These are phyloP conservation scores for Gastracanthus pulcherrimus DNA, from an alignment of 2,888 invertebrate species.

Conservation along the genomic window DNA sequence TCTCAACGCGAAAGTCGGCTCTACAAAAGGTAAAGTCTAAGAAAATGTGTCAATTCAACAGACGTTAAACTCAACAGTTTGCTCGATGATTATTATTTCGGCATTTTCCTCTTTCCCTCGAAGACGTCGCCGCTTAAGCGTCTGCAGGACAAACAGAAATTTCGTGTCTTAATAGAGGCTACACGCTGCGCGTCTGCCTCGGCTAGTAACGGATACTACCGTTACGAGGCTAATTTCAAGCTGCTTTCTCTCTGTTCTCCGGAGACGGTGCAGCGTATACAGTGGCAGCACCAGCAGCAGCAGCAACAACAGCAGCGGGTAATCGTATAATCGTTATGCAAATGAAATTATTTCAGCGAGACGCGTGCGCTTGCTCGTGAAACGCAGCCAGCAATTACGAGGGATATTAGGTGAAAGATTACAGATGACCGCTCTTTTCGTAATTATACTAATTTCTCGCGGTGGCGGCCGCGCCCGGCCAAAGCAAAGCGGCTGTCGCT, in stretches of 20 bases:
- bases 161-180: constrained; percentile 34
- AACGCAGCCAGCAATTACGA: constrained; percentile 45
- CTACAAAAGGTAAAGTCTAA: too few species aligned
- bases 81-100: neutral
- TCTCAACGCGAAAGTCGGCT: too few species aligned
- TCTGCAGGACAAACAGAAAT: constrained; percentile 25
- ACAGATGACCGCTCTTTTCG: constrained; percentile 55
- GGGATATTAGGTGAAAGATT: constrained; percentile 56
- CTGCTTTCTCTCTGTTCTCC: neutral
- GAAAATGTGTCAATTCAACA: too few species aligned
- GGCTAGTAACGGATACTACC: constrained; percentile 20
- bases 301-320: constrained; percentile 17
- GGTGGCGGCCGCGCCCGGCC: neutral
- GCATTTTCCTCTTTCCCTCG: too few species aligned
- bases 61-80: too few species aligned
- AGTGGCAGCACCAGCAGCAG: neutral
- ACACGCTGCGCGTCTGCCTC: neutral
- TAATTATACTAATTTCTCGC: constrained; percentile 52
- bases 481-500: neutral
- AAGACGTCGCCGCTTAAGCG: constrained; percentile 3
- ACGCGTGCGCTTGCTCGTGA: neutral
- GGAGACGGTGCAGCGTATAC: neutral
- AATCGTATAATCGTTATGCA: constrained; percentile 57
- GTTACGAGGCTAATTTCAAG: constrained; percentile 34
- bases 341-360: constrained; percentile 53